These are phyloP conservation scores for Rhynchonema sp. DNA, from an alignment of 2,888 invertebrate genomes.

Conservation along the genomic window DNA sequence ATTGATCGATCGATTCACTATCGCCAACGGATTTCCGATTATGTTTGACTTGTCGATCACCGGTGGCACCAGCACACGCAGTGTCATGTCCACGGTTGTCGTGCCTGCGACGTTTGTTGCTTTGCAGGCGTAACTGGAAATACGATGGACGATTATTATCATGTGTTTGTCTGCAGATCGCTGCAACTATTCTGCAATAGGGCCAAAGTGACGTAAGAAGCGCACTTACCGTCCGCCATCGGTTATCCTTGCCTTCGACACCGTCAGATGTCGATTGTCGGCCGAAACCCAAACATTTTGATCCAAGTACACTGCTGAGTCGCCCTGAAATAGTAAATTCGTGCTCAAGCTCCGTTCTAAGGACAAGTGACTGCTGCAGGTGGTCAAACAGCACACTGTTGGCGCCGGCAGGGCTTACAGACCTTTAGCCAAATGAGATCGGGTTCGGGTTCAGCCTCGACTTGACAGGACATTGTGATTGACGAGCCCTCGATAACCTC, in stretches of 20 bases:
- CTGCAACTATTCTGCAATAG: no score
- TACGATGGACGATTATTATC: no score
- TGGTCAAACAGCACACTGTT: no score
- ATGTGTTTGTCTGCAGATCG: no score
- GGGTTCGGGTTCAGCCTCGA: slow-evolving; percentile 12
- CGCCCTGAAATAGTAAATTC: slow-evolving; percentile 10
- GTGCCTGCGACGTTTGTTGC: slow-evolving; percentile 33
- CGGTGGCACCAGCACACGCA: slow-evolving; percentile 22
- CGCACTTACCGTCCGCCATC: slow-evolving; percentile 27
- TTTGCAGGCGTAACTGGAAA: slow-evolving; percentile 26
- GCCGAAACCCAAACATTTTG: slow-evolving; percentile 13
- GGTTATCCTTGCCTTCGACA: slow-evolving; percentile 12
- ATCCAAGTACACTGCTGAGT: slow-evolving; percentile 13
- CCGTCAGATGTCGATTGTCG: slow-evolving; percentile 14
- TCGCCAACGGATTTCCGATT: slow-evolving; percentile 29
- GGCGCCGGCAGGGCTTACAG: no score
- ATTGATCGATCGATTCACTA: slow-evolving; percentile 22
- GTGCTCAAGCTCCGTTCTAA: no score
- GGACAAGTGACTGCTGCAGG: no score
- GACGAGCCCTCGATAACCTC: slow-evolving; percentile 20
- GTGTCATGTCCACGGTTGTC: slow-evolving; percentile 17
- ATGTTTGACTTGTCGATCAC: slow-evolving; percentile 29
- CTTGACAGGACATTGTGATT: slow-evolving; percentile 19
- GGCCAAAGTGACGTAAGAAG: no score
- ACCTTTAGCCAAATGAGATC: slow-evolving; percentile 14